A percentile compares a stretch with the other conserved stretches of the same genome.
Evolutionary conservation across 2,888 invertebrate species (phyloP).

Genomic region (Zeuzera pyrina): DNA sequence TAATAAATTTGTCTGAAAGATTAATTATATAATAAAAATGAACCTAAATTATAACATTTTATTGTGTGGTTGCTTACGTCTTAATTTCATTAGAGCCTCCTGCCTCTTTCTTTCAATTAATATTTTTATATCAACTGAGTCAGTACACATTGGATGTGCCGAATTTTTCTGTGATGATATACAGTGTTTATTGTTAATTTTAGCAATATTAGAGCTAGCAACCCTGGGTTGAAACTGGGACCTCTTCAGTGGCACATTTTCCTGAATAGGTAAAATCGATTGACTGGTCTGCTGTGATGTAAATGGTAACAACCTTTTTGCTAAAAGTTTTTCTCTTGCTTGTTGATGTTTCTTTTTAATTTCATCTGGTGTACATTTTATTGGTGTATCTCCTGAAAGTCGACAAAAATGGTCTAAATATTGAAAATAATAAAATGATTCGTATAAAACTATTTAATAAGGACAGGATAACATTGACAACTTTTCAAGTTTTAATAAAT

Average conservation of each 20-base stretch:
- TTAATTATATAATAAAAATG: too few species aligned
- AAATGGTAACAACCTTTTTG: slow-evolving; percentile 60
- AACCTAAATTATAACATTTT: slow-evolving; percentile 23
- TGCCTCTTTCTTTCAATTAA: slow-evolving; percentile 63
- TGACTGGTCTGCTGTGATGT: slow-evolving; percentile 25
- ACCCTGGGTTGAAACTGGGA: slow-evolving; percentile 38
- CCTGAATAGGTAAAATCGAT: background rate
- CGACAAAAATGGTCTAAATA: slow-evolving; percentile 1
- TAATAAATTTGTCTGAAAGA: background rate
- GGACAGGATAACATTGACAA: background rate
- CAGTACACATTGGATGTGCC: too few species aligned
- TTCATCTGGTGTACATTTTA: slow-evolving; percentile 71
- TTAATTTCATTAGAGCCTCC: slow-evolving; percentile 59
- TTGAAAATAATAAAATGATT: too few species aligned
- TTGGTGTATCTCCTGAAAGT: slow-evolving; percentile 43
- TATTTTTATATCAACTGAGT: slow-evolving; percentile 32
- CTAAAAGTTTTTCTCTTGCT: slow-evolving; percentile 73
- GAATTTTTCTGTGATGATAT: background rate
- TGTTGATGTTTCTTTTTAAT: slow-evolving; percentile 75
- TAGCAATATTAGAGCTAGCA: slow-evolving; percentile 17
- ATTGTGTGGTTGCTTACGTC: slow-evolving; percentile 42
- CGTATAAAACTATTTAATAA: background rate
- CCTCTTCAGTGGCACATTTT: slow-evolving; percentile 21
- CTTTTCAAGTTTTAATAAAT: background rate
- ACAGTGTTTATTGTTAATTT: background rate